Conservation (phyloP, 2,797 vertebrate genomes). For the Pachyuromys duprasi region DNA sequence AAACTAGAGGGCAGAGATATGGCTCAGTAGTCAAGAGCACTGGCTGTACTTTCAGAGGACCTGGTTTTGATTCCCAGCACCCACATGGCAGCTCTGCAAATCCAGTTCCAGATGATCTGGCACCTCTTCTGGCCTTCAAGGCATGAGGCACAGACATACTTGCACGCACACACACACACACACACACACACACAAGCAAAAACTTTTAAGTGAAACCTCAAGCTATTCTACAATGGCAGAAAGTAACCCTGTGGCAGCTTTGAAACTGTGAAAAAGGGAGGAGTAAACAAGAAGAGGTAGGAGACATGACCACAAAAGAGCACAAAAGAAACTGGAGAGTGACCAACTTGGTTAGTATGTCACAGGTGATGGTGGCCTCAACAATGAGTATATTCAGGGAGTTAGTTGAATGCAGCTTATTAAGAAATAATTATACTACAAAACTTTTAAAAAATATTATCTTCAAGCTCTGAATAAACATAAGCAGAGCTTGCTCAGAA, state of each 20-base stretch:
- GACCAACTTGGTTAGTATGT: neutral
- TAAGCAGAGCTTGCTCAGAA: slow-evolving; percentile 21
- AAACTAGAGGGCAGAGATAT: neutral
- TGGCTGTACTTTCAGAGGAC: neutral
- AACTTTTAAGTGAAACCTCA: neutral
- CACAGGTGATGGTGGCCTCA: neutral
- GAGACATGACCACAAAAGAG: neutral
- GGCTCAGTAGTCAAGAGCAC: neutral
- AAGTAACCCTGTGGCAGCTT: neutral
- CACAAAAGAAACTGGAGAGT: neutral
- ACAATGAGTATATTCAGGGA: slow-evolving; percentile 44
- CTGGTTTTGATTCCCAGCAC: neutral
- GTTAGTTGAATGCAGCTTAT: neutral
- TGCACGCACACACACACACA: neutral
- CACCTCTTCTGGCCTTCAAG: neutral
- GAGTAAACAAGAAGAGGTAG: neutral
- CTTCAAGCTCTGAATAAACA: slow-evolving; percentile 12
- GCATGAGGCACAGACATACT: neutral
- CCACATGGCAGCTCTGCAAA: neutral
- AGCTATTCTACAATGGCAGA: neutral
- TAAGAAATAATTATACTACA: neutral
- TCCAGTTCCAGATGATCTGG: neutral
- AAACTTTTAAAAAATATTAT: neutral
- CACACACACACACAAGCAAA: neutral
- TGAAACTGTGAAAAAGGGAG: neutral